Base-by-base conservation (phyloP, 2,797 vertebrate species). In the Channallabes apus region DNA sequence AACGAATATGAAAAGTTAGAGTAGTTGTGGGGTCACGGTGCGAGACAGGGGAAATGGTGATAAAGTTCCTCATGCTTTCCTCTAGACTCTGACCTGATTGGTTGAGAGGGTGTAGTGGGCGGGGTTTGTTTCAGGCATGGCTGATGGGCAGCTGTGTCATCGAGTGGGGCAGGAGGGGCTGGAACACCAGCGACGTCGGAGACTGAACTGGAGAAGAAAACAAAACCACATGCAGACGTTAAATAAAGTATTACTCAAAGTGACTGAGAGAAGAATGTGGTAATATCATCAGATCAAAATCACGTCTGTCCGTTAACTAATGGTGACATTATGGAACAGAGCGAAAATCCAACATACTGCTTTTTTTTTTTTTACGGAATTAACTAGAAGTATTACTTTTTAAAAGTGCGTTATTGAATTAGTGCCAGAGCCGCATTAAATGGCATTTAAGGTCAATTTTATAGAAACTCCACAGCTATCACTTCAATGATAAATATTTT, bases 71-170 rank as follows among this genome's bases (percentile, higher is more conserved):
- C 65, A 61, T 9, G 58, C n/a, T 71, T 82, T 82, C 69, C 65
- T 77, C 76, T 15, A 64, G 18, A 81, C 41, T 85, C 82, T 80
- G 68, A 85, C 73, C 77, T 65, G 86, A 82, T 85, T 35, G 24
- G 61, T 61, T 46, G 77, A 76, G 51, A 85, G 27, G 24, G 69
- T 56, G 80, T 18, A 69, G 61, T 58, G 62, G 85, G 75, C 35
- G 27, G 20, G 1, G 76, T 61, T 85, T 91, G 89, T 91, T 89
- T 96, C 95, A 97, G 91, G 95, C 94, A 54, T 97, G 97, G 94
- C 96, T 96, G 90, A 97, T 94, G 83, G 97, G 97, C 91, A 97
- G 95, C n/a, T 97, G 96, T 90, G 97, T 95, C 96, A 98, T 90
- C 54, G 97, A 95, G 91, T 96, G 96, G 81, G 96, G 94, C 84